A percentile compares a stretch with the other conserved stretches of the same genome.
Conservation (phyloP, 2,797 vertebrate genomes). For the Alfaro cultratus region DNA sequence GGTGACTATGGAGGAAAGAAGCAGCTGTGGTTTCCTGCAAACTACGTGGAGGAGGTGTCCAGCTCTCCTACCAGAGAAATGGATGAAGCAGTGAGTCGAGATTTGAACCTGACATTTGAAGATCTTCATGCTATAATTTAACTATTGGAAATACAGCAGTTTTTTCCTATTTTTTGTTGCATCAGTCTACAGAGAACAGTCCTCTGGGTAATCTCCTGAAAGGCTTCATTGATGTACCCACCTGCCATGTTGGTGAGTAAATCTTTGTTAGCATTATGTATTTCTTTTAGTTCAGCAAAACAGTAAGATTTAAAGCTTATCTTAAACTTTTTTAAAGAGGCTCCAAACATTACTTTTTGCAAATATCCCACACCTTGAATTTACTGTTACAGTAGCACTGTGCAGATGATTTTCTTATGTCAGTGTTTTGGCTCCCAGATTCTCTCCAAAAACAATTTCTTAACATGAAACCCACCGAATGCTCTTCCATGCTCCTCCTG, state of each 20-base stretch:
- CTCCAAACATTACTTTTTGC: neutral
- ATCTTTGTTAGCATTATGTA: neutral
- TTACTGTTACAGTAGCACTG: neutral
- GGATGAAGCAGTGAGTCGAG: conserved; percentile 84
- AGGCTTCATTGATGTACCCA: conserved; percentile 92
- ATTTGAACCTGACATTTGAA: neutral
- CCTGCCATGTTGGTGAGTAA: conserved; percentile 93
- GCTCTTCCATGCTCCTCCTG: neutral
- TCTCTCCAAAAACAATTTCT: neutral
- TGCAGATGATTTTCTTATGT: neutral
- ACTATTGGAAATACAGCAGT: neutral
- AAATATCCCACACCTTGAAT: neutral
- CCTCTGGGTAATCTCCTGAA: conserved; percentile 93
- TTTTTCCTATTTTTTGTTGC: conserved; percentile 8
- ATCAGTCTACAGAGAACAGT: conserved; percentile 94
- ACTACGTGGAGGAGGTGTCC: conserved; percentile 94
- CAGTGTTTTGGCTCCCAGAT: neutral
- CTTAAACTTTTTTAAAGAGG: neutral
- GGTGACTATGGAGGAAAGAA: conserved; percentile 96
- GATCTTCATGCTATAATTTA: neutral
- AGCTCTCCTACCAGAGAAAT: conserved; percentile 85
- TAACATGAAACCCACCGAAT: neutral
- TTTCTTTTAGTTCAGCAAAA: neutral
- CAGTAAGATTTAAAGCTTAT: neutral
- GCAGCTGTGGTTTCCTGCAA: conserved; percentile 97